These are phyloP conservation scores for Turdus rufiventris DNA, from an alignment of 2,113 vertebrate species.

Conservation along the genomic window DNA sequence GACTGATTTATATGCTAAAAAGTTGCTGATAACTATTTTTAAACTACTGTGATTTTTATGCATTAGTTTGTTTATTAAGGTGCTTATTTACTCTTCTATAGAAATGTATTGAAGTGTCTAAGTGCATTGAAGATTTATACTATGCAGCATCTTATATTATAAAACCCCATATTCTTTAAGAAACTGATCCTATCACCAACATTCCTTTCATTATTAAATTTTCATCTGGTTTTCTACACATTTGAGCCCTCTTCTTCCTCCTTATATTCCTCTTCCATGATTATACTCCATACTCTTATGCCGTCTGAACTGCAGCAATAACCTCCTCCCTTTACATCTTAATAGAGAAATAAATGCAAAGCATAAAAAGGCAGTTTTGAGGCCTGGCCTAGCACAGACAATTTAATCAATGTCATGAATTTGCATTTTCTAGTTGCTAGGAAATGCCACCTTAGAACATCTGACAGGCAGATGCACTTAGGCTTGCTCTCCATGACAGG, in stretches of 20 bases:
- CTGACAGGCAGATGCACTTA: constrained; percentile 35
- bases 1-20: neutral
- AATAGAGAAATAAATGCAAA: constrained; percentile 65
- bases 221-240: neutral
- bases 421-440: constrained; percentile 73
- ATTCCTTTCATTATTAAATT: neutral
- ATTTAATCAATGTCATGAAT: constrained; percentile 72
- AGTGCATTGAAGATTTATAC: neutral
- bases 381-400: constrained; percentile 48
- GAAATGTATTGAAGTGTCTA: neutral
- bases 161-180: neutral
- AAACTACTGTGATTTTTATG: neutral
- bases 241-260: neutral
- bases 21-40: neutral
- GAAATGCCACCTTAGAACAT: constrained; percentile 64
- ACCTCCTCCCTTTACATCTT: constrained; percentile 16
- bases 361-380: constrained; percentile 49
- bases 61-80: neutral
- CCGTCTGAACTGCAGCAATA: neutral
- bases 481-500: constrained; percentile 41
- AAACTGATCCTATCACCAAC: neutral
- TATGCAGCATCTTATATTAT: neutral
- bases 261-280: neutral
- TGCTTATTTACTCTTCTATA: neutral
- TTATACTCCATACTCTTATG: neutral